These are phyloP conservation scores for Lophochroa leadbeateri DNA, from an alignment of 2,113 vertebrate species.

Conservation along the genomic window DNA sequence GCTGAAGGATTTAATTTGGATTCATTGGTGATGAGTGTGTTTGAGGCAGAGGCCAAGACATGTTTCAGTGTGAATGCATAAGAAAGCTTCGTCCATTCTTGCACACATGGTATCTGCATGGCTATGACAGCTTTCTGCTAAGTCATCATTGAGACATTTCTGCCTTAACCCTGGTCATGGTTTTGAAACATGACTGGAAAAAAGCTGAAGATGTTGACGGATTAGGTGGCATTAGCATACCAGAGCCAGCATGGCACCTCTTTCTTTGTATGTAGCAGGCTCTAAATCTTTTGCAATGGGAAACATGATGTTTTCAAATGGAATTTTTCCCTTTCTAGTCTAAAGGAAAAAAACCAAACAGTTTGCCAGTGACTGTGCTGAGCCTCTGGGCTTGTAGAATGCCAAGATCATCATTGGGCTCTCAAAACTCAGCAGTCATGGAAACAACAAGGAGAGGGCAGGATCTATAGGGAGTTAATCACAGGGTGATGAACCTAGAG, in stretches of 20 bases:
- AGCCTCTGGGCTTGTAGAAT: background rate
- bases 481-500: background rate
- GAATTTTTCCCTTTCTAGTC: background rate
- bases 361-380: background rate
- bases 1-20: background rate
- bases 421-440: background rate
- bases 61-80: fast-evolving
- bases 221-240: background rate
- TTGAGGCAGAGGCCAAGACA: background rate
- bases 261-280: background rate
- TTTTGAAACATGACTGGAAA: background rate
- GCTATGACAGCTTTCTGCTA: background rate
- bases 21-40: background rate
- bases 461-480: background rate
- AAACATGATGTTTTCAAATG: background rate
- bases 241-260: background rate
- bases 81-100: fast-evolving
- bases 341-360: fast-evolving
- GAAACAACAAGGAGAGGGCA: background rate
- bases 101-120: fast-evolving
- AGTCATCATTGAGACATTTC: background rate
- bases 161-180: background rate
- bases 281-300: background rate
- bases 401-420: background rate
- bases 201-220: background rate